These are phyloP conservation scores for Nibea coibor DNA, from an alignment of 2,113 vertebrate genomes.

Conservation along the genomic window DNA sequence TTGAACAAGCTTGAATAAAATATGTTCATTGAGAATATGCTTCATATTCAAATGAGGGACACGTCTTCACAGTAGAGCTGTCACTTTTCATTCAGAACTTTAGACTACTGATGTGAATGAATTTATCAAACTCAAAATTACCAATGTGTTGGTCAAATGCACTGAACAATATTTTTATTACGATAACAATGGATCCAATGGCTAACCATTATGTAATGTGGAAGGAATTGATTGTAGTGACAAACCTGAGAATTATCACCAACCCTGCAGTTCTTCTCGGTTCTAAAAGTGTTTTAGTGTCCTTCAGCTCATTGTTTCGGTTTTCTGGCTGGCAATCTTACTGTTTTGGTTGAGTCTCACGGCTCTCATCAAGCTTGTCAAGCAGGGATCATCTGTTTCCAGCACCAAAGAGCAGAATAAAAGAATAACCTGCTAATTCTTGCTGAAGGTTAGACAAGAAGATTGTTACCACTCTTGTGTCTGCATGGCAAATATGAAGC, in stretches of 20 bases:
- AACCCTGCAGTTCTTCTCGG: not conserved
- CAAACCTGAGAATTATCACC: not conserved
- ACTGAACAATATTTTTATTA: too few relatives aligned
- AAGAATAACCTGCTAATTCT: not conserved
- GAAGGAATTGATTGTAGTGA: too few relatives aligned
- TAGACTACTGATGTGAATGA: not conserved
- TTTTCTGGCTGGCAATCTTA: not conserved
- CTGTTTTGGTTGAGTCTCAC: not conserved
- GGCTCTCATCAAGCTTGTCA: not conserved
- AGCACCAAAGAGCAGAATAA: not conserved
- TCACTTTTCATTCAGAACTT: slow-evolving; percentile 16
- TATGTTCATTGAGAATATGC: slow-evolving; percentile 12
- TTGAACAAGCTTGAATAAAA: not conserved
- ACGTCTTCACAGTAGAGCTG: not conserved
- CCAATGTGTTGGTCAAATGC: not conserved
- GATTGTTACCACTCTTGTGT: not conserved
- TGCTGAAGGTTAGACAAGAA: not conserved
- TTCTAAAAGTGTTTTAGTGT: not conserved
- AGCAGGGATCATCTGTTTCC: not conserved
- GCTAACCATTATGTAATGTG: not conserved
- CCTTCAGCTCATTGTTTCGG: not conserved
- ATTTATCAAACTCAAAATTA: not conserved
- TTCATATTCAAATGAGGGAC: slow-evolving; percentile 12
- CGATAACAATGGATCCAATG: not conserved
- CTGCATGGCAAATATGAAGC: too few relatives aligned